Conservation (phyloP, 1,140 invertebrate species). For the Cherax destructor region DNA sequence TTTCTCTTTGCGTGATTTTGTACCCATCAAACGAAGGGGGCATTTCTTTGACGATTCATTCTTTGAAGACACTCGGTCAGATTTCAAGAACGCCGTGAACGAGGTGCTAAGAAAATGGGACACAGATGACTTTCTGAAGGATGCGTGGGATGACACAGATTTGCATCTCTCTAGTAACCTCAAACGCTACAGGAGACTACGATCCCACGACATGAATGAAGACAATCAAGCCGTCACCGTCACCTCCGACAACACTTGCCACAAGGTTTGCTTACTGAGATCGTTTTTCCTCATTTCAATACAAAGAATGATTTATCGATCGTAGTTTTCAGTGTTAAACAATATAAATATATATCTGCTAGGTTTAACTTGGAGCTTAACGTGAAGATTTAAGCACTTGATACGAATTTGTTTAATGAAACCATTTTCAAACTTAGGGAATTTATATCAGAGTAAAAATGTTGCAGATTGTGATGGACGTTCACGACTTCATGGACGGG, state of each 20-base stretch:
- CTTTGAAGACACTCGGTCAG: constrained; percentile 25
- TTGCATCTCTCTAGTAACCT: neutral
- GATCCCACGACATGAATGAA: neutral
- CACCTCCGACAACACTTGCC: constrained; percentile 22
- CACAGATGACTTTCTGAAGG: constrained; percentile 6
- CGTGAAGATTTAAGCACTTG: neutral
- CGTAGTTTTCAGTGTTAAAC: neutral
- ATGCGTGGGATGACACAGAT: constrained; percentile 33
- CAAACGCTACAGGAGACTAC: constrained; percentile 43
- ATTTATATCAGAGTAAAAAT: neutral
- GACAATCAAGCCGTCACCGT: constrained; percentile 49
- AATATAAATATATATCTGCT: neutral
- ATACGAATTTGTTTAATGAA: neutral
- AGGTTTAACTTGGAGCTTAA: neutral
- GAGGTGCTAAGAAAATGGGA: constrained; percentile 32
- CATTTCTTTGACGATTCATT: constrained; percentile 49
- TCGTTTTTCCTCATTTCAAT: neutral
- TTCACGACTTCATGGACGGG: constrained; percentile 32
- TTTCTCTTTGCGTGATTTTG: neutral
- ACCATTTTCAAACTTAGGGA: neutral
- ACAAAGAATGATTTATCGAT: neutral
- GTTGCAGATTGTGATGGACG: constrained; percentile 42
- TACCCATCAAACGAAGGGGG: neutral
- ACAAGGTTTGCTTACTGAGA: constrained; percentile 25
- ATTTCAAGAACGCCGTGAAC: constrained; percentile 27